Conservation (phyloP, 1,140 invertebrate genomes). For the Varroa destructor region DNA sequence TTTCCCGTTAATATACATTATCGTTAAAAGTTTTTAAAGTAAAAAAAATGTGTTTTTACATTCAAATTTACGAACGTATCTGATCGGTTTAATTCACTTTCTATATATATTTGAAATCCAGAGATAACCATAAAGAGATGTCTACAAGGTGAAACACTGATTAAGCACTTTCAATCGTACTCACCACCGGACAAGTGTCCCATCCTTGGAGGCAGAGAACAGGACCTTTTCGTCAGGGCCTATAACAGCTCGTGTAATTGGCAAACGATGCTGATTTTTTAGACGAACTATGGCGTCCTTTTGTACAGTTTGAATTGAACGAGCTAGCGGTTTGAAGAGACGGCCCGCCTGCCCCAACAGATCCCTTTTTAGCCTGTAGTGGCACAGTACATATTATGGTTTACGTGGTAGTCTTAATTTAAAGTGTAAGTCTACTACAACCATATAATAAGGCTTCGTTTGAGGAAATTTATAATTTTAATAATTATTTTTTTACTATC, state of each 20-base stretch:
- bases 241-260: constrained; percentile 67
- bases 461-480: neutral
- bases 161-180: constrained; percentile 29
- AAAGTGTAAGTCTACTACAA: neutral
- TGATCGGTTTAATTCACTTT: no score
- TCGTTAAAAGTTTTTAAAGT: no score
- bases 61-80: no score
- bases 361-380: constrained; percentile 47
- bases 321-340: constrained; percentile 30
- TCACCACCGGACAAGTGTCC: constrained; percentile 69
- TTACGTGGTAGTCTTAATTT: constrained; percentile 45
- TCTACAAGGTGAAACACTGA: no score
- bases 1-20: constrained; percentile 31
- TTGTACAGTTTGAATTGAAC: constrained; percentile 28
- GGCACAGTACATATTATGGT: constrained; percentile 56
- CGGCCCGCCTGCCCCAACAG: constrained; percentile 49
- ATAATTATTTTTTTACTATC: neutral
- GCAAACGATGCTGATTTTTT: constrained; percentile 49
- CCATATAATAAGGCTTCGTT: constrained; percentile 1
- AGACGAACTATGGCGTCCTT: constrained; percentile 28
- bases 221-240: constrained; percentile 57
- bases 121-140: no score
- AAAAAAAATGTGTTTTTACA: no score
- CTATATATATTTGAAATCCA: no score
- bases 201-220: constrained; percentile 75